Evolutionary conservation across 2,888 invertebrate genomes (phyloP).

Genomic region (Thyatira batis): DNA sequence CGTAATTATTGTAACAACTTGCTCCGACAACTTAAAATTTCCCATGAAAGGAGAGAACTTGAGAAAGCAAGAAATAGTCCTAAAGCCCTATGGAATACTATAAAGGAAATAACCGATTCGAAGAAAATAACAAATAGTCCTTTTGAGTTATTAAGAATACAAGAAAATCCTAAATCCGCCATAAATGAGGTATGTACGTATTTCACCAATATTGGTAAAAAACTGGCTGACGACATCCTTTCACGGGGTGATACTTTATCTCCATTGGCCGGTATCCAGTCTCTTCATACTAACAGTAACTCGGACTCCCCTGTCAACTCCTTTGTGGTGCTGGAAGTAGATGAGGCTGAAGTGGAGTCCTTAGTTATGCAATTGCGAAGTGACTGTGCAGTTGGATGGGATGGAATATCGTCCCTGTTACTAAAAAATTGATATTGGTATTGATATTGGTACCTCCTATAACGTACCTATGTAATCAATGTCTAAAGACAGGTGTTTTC

Average conservation of each 20-base stretch:
- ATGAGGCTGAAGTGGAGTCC: constrained; percentile 5
- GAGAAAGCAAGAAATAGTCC: constrained; percentile 5
- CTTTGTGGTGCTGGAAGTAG: constrained; percentile 2
- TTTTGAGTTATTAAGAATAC: background rate
- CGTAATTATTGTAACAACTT: constrained; percentile 10
- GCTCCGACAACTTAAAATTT: constrained; percentile 9
- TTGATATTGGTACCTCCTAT: no score
- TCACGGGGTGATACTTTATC: background rate
- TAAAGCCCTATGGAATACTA: constrained; percentile 11
- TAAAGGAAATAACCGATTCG: constrained; percentile 8
- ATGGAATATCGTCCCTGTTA: constrained; percentile 8
- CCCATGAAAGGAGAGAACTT: constrained; percentile 9
- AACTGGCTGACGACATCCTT: background rate
- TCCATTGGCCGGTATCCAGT: background rate
- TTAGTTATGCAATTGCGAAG: constrained; percentile 4
- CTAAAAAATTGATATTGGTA: no score
- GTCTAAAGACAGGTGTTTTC: constrained; percentile 4
- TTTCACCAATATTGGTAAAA: background rate
- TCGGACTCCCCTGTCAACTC: background rate
- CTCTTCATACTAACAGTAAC: background rate
- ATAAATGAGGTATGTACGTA: constrained; percentile 2
- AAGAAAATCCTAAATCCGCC: background rate
- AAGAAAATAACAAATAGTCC: background rate
- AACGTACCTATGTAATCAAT: constrained; percentile 9
- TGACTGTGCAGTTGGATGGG: constrained; percentile 10